Percentiles rank a stretch among this genome's conserved stretches.
phyloP scores from a whole-genome alignment of 2,888 invertebrate genomes.

The Drosophila subquinaria region DNA sequence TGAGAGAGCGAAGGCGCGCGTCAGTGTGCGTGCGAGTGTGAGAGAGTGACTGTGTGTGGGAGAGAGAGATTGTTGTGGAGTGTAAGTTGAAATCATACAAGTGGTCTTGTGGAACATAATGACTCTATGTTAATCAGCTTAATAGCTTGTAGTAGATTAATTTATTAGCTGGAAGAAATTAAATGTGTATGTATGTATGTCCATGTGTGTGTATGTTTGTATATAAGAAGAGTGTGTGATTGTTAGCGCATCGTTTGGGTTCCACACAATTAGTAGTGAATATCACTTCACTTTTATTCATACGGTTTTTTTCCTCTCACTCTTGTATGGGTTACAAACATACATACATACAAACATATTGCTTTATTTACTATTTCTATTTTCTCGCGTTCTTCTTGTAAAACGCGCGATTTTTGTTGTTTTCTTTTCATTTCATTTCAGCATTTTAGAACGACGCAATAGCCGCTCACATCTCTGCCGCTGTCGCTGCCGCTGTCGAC shows the following conservation, averaged over 20 bases:
- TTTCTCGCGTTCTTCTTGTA: conserved; percentile 33
- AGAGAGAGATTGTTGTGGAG: conserved; percentile 60
- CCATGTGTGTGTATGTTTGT: conserved; percentile 3
- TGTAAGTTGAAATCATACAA: conserved; percentile 74
- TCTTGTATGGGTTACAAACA: neutral
- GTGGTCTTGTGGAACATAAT: conserved; percentile 65
- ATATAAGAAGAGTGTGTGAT: neutral
- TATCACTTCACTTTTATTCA: conserved; percentile 22
- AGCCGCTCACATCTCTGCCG: conserved; percentile 32
- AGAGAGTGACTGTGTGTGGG: conserved; percentile 3
- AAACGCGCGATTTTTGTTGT: conserved; percentile 40
- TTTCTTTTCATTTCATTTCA: conserved; percentile 25
- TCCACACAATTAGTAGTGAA: conserved; percentile 7
- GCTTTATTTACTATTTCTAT: conserved; percentile 32
- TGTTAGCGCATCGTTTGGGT: neutral
- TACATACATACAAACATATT: neutral
- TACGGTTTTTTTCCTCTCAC: conserved; percentile 2
- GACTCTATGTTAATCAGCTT: conserved; percentile 46
- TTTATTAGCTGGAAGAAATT: conserved; percentile 29
- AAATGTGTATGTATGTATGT: conserved; percentile 12
- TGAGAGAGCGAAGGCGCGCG: conserved; percentile 14
- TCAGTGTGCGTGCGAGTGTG: neutral
- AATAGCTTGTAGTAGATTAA: conserved; percentile 43
- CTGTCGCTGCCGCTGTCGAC: conserved; percentile 31
- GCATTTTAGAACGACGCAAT: conserved; percentile 73